Conservation (phyloP, 2,113 vertebrate genomes). For the Gymnorhina tibicen region DNA sequence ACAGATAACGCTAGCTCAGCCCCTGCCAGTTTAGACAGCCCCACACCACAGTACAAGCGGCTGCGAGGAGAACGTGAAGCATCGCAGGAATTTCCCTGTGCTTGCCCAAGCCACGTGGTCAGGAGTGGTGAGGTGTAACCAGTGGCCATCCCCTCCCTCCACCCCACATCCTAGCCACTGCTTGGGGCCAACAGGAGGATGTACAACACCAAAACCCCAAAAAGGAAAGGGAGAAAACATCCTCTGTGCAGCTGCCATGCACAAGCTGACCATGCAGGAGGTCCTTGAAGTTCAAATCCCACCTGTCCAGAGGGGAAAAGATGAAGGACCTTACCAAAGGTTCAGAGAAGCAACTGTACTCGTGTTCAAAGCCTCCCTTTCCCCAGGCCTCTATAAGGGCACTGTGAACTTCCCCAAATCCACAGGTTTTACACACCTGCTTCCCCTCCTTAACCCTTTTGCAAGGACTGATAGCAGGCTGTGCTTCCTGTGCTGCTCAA, state of each 20-base stretch:
- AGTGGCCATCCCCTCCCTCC: background rate
- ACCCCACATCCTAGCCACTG: background rate
- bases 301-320: background rate
- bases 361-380: background rate
- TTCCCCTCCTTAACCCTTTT: background rate
- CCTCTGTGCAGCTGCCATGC: background rate
- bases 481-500: background rate
- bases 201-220: background rate
- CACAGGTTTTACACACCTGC: background rate
- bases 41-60: rapidly evolving
- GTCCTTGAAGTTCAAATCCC: background rate
- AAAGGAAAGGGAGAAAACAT: background rate
- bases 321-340: background rate
- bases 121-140: background rate
- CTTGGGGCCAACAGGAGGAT: background rate
- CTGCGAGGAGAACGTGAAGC: background rate
- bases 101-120: rapidly evolving
- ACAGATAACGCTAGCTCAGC: background rate
- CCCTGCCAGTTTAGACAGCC: background rate
- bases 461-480: background rate
- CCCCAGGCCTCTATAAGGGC: background rate
- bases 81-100: background rate
- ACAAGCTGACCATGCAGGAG: background rate
- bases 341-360: background rate
- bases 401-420: background rate